A percentile compares a stretch with the other conserved stretches of the same genome.
Evolutionary conservation across 2,888 invertebrate genomes (phyloP).

Genomic region (Nephrotoma flavescens): DNA sequence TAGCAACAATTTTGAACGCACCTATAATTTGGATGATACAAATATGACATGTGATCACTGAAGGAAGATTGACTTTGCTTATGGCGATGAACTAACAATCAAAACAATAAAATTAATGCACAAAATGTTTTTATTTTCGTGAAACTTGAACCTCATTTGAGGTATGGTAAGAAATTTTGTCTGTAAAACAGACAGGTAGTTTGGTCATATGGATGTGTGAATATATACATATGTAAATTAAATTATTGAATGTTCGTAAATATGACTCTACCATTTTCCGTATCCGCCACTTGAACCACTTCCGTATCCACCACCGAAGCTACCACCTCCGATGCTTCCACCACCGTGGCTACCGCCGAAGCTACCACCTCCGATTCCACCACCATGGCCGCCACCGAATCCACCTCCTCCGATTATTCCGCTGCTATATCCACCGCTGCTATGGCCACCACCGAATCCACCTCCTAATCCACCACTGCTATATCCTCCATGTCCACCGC

Average conservation of each 20-base stretch:
- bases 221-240: not conserved
- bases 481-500: not conserved
- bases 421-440: not conserved
- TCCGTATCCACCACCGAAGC: not conserved
- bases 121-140: not conserved
- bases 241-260: not conserved
- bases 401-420: constrained; percentile 3
- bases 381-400: not conserved
- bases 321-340: not conserved
- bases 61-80: too few species aligned
- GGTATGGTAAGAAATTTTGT: not conserved
- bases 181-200: not conserved
- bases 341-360: constrained; percentile 8
- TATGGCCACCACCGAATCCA: not conserved
- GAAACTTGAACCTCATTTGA: not conserved
- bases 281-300: not conserved
- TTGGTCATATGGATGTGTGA: not conserved
- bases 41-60: too few species aligned
- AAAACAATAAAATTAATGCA: not conserved
- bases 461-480: not conserved
- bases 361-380: constrained; percentile 5
- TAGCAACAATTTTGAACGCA: too few species aligned
- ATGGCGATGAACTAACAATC: not conserved
- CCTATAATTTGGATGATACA: too few species aligned
- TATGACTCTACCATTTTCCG: not conserved